phyloP scores from a whole-genome alignment of 2,113 vertebrate species.

The Alosa alosa region DNA sequence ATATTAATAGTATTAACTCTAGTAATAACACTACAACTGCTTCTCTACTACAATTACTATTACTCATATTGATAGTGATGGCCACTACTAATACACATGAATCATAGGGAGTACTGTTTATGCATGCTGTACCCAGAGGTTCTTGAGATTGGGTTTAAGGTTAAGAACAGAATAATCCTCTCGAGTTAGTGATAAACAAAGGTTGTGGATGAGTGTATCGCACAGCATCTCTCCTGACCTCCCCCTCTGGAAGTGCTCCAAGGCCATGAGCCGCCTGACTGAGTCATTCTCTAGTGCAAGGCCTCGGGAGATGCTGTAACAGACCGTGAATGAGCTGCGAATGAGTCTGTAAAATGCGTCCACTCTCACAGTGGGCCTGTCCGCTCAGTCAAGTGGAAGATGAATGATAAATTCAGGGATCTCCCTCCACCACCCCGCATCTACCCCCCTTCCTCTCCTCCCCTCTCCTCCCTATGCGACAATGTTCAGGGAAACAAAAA shows the following conservation, averaged over 20 bases:
- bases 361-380: not conserved
- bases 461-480: not conserved
- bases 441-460: not conserved
- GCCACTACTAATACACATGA: not conserved
- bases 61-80: not conserved
- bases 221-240: not conserved
- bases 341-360: not conserved
- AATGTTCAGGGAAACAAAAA: slow-evolving; percentile 19
- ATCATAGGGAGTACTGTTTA: not conserved
- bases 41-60: not conserved
- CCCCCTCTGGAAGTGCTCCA: not conserved
- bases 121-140: not conserved
- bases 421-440: not conserved
- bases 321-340: not conserved
- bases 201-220: not conserved
- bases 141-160: not conserved
- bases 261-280: not conserved
- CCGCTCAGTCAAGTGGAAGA: not conserved
- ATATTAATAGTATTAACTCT: not conserved
- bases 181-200: too few relatives aligned
- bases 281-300: not conserved
- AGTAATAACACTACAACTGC: not conserved
- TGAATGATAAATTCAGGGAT: not conserved
- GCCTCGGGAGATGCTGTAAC: not conserved
- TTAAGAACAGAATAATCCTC: not conserved